Conservation (phyloP, 2,797 vertebrate species). For the Enteromius thamalakanensis region DNA sequence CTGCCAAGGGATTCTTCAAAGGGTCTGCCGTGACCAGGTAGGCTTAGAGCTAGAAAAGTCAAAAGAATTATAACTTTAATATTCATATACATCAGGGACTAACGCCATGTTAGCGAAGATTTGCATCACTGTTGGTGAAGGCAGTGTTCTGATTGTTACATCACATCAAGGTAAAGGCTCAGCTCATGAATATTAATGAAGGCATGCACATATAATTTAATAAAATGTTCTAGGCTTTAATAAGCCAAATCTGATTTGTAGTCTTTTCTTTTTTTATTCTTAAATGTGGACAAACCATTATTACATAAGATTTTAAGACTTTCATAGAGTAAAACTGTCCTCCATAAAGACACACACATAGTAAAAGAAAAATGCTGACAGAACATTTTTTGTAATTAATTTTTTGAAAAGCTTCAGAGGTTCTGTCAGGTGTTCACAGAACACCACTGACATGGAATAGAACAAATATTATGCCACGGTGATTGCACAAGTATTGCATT, state of each 20-base stretch:
- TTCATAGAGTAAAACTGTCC: not conserved
- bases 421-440: slow-evolving; percentile 30
- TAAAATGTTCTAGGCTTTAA: not conserved
- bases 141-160: not conserved
- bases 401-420: slow-evolving; percentile 11
- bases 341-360: not conserved
- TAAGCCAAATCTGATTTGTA: not conserved
- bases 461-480: slow-evolving; percentile 44
- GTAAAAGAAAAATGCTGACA: not conserved
- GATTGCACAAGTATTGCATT: slow-evolving; percentile 40
- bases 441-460: slow-evolving; percentile 14
- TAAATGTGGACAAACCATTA: no score
- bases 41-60: slow-evolving; percentile 26
- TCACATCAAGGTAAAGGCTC: not conserved
- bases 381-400: not conserved
- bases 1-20: slow-evolving; percentile 48
- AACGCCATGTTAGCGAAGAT: not conserved
- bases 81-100: not conserved
- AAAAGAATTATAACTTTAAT: not conserved
- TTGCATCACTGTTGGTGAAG: not conserved
- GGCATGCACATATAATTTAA: not conserved
- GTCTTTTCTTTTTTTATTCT: no score
- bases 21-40: slow-evolving; percentile 10
- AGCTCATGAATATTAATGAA: not conserved
- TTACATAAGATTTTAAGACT: no score